phyloP scores from a whole-genome alignment of 1,140 invertebrate species.

The Drosophila rhopaloa region DNA sequence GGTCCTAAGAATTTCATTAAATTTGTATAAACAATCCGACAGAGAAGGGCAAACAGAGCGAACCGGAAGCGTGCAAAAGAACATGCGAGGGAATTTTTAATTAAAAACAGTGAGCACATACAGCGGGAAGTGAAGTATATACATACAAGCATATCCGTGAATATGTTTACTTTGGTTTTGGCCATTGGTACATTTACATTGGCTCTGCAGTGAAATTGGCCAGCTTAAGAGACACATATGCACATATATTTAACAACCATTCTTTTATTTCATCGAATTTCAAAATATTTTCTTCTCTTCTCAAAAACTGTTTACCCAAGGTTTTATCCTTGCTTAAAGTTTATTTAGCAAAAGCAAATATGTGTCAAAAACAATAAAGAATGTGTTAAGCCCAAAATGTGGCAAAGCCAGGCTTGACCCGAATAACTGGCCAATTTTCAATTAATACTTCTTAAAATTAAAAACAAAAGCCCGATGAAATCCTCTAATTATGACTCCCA shows the following conservation, averaged over 20 bases:
- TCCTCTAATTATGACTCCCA: slow-evolving; percentile 47
- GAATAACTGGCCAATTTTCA: slow-evolving; percentile 29
- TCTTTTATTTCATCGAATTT: slow-evolving; percentile 23
- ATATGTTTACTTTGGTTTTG: slow-evolving; percentile 41
- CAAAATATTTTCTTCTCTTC: neutral
- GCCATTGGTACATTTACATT: slow-evolving; percentile 49
- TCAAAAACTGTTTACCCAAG: slow-evolving; percentile 1
- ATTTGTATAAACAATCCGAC: slow-evolving; percentile 44
- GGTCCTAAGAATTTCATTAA: slow-evolving; percentile 58
- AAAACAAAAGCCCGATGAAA: slow-evolving; percentile 28
- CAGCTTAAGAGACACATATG: slow-evolving; percentile 38
- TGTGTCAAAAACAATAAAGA: slow-evolving; percentile 2
- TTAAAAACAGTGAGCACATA: slow-evolving; percentile 48
- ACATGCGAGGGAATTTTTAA: slow-evolving; percentile 62
- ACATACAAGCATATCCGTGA: slow-evolving; percentile 9
- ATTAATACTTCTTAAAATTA: slow-evolving; percentile 37
- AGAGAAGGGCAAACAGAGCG: slow-evolving; percentile 35
- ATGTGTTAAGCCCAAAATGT: neutral
- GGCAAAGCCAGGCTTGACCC: neutral
- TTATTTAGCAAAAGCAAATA: slow-evolving; percentile 6
- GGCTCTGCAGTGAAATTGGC: slow-evolving; percentile 55
- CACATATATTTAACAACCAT: neutral
- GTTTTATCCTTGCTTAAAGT: slow-evolving; percentile 5
- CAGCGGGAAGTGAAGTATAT: slow-evolving; percentile 5
- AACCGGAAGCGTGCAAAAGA: slow-evolving; percentile 30